phyloP scores from a whole-genome alignment of 2,113 vertebrate species.

The Psettodes erumei region DNA sequence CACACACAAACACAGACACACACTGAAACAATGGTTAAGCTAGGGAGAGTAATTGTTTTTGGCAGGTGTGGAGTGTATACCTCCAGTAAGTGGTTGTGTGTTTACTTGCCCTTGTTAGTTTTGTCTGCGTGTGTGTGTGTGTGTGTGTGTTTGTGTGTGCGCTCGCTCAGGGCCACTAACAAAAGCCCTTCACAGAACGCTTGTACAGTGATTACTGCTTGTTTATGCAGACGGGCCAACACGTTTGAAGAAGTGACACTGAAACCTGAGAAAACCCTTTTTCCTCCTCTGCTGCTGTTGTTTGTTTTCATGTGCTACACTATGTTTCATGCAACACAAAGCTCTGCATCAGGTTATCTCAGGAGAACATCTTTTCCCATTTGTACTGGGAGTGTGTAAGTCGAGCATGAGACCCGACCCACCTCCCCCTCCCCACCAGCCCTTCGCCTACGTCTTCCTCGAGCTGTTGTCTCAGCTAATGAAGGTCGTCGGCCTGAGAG shows the following conservation, averaged over 20 bases:
- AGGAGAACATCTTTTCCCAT: neutral
- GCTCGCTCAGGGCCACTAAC: constrained; percentile 4
- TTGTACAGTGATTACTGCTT: neutral
- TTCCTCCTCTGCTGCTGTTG: neutral
- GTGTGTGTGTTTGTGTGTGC: too few species aligned
- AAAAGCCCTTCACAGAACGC: constrained; percentile 16
- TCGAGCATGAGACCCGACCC: too few species aligned
- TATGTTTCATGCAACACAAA: neutral
- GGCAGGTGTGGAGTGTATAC: constrained; percentile 45
- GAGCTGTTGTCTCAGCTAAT: too few species aligned
- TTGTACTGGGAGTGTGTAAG: neutral
- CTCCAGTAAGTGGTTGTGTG: constrained; percentile 14
- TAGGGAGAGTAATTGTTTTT: constrained; percentile 44
- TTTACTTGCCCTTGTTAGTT: constrained; percentile 37
- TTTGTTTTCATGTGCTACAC: neutral
- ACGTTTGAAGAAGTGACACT: neutral
- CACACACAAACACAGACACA: constrained; percentile 10
- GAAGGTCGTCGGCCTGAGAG: too few species aligned
- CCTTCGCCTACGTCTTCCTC: too few species aligned
- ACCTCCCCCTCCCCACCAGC: too few species aligned
- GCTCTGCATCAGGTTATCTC: neutral
- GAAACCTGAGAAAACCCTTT: neutral
- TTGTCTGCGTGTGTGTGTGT: too few species aligned
- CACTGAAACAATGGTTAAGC: constrained; percentile 19
- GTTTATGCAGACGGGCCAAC: neutral